Percentiles rank a stretch among this genome's conserved stretches.
These are phyloP conservation scores for Nomada fabriciana DNA, from an alignment of 2,888 invertebrate genomes.

Conservation along the genomic window DNA sequence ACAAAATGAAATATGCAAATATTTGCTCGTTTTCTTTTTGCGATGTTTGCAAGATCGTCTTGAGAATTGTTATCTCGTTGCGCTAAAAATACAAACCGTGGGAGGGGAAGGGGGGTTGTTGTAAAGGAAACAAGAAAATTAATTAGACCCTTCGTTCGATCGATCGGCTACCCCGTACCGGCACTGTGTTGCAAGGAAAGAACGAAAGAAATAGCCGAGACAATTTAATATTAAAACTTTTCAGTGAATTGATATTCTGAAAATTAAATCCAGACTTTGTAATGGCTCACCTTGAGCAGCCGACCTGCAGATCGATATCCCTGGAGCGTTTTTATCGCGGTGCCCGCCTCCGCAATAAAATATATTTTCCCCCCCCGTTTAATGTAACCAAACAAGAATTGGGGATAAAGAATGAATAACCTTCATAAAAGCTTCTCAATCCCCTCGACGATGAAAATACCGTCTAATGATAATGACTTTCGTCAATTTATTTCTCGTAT, in stretches of 20 bases:
- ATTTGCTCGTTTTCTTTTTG: neutral
- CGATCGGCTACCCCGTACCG: constrained; percentile 8
- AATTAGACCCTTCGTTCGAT: constrained; percentile 14
- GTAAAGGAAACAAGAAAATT: too few species aligned
- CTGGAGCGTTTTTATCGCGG: constrained; percentile 41
- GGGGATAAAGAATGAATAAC: constrained; percentile 9
- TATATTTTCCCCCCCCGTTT: constrained; percentile 20
- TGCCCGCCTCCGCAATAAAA: constrained; percentile 45
- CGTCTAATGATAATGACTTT: neutral
- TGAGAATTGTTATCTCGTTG: constrained; percentile 27
- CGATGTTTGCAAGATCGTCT: neutral
- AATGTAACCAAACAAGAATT: constrained; percentile 30
- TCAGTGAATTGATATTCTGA: constrained; percentile 39
- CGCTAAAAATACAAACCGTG: constrained; percentile 21
- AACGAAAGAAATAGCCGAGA: constrained; percentile 23
- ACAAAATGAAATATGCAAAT: neutral
- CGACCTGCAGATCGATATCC: constrained; percentile 56
- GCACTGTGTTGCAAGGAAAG: constrained; percentile 4
- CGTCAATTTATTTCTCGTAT: neutral
- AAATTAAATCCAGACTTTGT: constrained; percentile 55
- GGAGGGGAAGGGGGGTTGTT: neutral
- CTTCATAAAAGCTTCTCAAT: constrained; percentile 15
- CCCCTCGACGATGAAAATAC: constrained; percentile 8
- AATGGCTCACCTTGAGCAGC: constrained; percentile 38
- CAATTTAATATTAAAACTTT: constrained; percentile 40